Base-by-base conservation (phyloP, 2,113 vertebrate genomes). In the Tonatia bakeri region DNA sequence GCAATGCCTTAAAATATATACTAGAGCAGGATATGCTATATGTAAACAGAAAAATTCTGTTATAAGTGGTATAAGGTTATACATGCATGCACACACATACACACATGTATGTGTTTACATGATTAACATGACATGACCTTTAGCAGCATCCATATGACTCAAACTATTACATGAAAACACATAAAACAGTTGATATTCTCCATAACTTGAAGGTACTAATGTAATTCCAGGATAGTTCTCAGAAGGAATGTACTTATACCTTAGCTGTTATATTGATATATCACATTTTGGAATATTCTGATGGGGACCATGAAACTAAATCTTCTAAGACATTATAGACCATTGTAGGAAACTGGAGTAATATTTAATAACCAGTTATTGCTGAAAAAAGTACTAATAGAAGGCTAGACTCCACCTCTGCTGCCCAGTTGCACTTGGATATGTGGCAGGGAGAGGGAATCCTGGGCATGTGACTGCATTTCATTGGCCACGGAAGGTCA, bases 81-180 rank as follows among this genome's bases (percentile, higher is more conserved):
- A 12, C 5, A 54, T 16, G 40, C n/a, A 64, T 1, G 17, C 38
- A 16, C 38, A n/a, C 31, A 76, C 24, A 36, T 52, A 19, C 52
- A 28, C 2, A 14, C 40, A 85, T 38, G n/a, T 40, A n/a, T 50
- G 17, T 22, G 33, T 77, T 52, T 50, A 13, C 43, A 45, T 50
- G 33, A 50, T 52, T 61, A 40, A 33, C 13, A 38, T 16, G 16
- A 22, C 40, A 16, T 43, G 38, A 31, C 5, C 22, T 38, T 69
- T 22, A 20, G 40, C 1, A 22, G 38, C 12, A 15, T 36, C 36
- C 1, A 1, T 5, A 0, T 11, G 10, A 20, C 6, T 38, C 61
- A 7, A 14, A 1, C 4, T 40, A 6, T 47, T 22, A 20, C 7
- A 7, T 22, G 36, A 10, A 12, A 45, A 5, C 7, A 11, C 4